Evolutionary conservation across 1,140 invertebrate species (phyloP), one percentile per base, ranked within the genome.

Genomic region (Apis dorsata): DNA sequence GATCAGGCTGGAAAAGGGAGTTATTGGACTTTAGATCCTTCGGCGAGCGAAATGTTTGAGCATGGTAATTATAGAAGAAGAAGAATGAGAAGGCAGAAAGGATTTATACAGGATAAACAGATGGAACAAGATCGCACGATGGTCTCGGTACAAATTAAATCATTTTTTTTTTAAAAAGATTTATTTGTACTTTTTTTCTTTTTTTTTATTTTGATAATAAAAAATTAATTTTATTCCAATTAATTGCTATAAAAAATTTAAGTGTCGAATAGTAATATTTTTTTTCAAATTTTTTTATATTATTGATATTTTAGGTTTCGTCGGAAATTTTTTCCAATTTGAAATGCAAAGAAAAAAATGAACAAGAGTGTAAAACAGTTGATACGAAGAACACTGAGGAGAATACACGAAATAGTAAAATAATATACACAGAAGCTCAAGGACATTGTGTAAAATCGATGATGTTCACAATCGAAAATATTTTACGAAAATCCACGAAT

Each of bases 11-110:
- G 96, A 0, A 98, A 98, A 90, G 97, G 97, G 8, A 97, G 96
- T 83, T 98, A 97, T 91, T 98, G 98, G 98, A 97, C 97, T 81
- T 92, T 98, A 81, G 97, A 98, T 91, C 97, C 97, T 0, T 97
- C 97, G 75, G 96, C 96, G 66, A 94, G 94, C 83, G 97, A 98
- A 92, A 98, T 98, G 98, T 98, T 98, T 91, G 97, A 98, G 89
- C 97, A 98, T 91, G 98, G 98, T 9, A 97, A 97, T 90, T 98
- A 98, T 92, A 94, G 98, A 60, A 92, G 96, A 60, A 91, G 96
- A 60, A 94, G 95, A 77, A 95, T 95, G 15, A 92, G 95, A 55
- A 90, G 94, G 21, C 95, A 95, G 74, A 89, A 93, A 7, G 66
- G n/a, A 11, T 53, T 80, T 28, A 11, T 21, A 7, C 79, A 73